Evolutionary conservation across 2,888 invertebrate genomes (phyloP).

Genomic region (Morpho helenor): DNA sequence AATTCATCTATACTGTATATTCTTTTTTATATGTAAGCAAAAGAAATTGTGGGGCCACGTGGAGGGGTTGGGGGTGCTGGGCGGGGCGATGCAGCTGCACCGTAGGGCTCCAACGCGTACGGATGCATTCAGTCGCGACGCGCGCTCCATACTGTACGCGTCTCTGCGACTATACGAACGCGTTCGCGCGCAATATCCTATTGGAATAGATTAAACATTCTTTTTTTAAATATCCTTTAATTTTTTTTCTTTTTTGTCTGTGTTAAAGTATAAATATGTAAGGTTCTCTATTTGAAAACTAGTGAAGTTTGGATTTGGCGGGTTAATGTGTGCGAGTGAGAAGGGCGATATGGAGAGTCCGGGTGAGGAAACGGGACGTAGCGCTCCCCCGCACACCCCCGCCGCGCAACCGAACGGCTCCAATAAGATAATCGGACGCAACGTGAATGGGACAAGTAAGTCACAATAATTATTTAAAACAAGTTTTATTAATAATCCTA

Average conservation of each 20-base stretch:
- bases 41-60: constrained; percentile 62
- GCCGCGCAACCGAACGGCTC: constrained; percentile 74
- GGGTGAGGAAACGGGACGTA: constrained; percentile 72
- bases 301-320: constrained; percentile 66
- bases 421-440: constrained; percentile 82
- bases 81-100: constrained; percentile 73
- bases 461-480: constrained; percentile 43
- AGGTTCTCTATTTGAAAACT: constrained; percentile 34
- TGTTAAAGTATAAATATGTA: constrained; percentile 28
- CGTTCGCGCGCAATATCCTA: constrained; percentile 37
- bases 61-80: constrained; percentile 68
- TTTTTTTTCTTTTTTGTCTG: constrained; percentile 20
- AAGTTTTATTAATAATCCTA: constrained; percentile 19
- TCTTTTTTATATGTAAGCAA: constrained; percentile 63
- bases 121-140: constrained; percentile 59
- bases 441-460: constrained; percentile 83
- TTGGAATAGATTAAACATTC: constrained; percentile 17
- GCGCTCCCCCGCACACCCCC: constrained; percentile 62
- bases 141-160: constrained; percentile 57
- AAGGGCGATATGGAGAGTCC: constrained; percentile 70
- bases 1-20: constrained; percentile 40
- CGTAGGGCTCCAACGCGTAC: constrained; percentile 53
- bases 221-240: constrained; percentile 20
- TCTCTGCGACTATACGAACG: constrained; percentile 47
- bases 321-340: constrained; percentile 74